Evolutionary conservation across 1,140 invertebrate genomes (phyloP), one percentile per base, ranked within the genome.

Genomic region (Leptinotarsa defecta): DNA sequence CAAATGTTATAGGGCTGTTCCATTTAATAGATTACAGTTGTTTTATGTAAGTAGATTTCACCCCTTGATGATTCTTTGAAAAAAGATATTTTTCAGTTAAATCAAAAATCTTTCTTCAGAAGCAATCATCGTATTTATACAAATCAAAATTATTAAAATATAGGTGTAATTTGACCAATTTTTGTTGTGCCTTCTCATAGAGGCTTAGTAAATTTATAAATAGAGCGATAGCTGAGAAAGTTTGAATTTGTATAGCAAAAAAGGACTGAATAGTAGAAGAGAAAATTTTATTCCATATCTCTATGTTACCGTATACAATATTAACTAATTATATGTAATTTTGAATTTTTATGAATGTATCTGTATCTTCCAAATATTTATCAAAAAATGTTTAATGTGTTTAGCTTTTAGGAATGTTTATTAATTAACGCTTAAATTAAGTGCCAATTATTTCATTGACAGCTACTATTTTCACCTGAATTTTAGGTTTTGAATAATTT

Each of bases 141-240:
- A 22, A 69, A 69, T 69, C 68, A 19, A 69, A 22, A 20, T 65
- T 19, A 65, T n/a, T 52, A 61, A 61, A 43, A 64, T 48, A 57
- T 74, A 74, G 72, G 49, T 43, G 34, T 61, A 48, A 74, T 79
- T 77, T 79, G 78, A 79, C 78, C 78, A 79, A 79, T 79, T 79
- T 79, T 78, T 75, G 75, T 79, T 79, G 78, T 79, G 78, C 78
- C 78, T 79, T 79, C 71, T 43, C 71, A 74, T 73, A 79, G 75
- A 76, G 76, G 78, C 78, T 79, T 79, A 73, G 72, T 74, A 71
- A 76, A 63, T 74, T 13, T 68, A 24, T 68, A 67, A 72, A 75
- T 71, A 65, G 63, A 69, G 34, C 34, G 34, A 43, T 43, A 43
- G 27, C n/a, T n/a, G 17, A 49, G 11, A 13, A 65, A 20, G 20